Evolutionary conservation across 2,888 invertebrate species (phyloP), one percentile per base, ranked within the genome.

Genomic region (Drosophila differens): DNA sequence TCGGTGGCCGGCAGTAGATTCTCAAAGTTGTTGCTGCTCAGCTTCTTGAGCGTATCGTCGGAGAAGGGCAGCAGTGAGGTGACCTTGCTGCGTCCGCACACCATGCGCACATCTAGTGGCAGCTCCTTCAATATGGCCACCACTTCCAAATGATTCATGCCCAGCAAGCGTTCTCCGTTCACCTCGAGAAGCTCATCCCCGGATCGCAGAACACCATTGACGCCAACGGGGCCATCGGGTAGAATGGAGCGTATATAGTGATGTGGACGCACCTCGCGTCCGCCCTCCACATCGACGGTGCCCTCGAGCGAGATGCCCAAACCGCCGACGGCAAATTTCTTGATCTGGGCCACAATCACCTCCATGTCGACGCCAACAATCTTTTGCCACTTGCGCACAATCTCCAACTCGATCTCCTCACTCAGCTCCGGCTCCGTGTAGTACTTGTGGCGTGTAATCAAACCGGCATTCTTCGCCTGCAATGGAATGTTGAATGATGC

Each of bases 231-330:
- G 1, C 99, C 99, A 93, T 99, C 98, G n/a, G 97, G 96, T 87
- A 99, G 94, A 89, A 99, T 98, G 63, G 98, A 98, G 82, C 99
- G 96, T 91, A 99, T 99, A 94, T 99, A 99, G 94, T 99, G 99
- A 94, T 99, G 99, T 3, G 99, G 99, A 70, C 99, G 95, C 52
- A 99, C 98, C 94, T 99, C 99, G 68, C 97, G 96, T 0, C 99
- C 99, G 0, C 99, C 99, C 91, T 97, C 97, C 63, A 99, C 99
- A 93, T 99, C 99, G 49, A 99, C 99, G 0, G 99, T 99, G 61
- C 99, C 99, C 93, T 99, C 99, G 76, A 99, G 95, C 59, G 98
- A 99, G 89, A 99, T 99, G 41, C 99, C 99, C 64, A 99, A 95
- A 3, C 99, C 99, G 54, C 98, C 98, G 52, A 98, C 97, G 22